phyloP scores from a whole-genome alignment of 1,140 invertebrate species.

The Harpegnathos saltator region DNA sequence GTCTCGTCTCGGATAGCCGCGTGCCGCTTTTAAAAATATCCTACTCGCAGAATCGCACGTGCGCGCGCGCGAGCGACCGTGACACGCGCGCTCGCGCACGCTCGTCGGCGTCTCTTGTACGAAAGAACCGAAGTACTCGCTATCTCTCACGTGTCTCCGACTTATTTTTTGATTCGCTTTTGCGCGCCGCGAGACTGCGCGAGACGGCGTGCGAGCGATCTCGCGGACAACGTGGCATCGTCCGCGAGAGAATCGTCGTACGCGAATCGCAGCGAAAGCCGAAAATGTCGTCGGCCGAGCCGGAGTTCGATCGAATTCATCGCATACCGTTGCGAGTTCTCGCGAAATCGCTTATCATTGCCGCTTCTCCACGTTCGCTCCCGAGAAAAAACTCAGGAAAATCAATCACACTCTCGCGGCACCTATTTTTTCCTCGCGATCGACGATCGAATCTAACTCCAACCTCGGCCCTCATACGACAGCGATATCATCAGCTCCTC shows the following conservation, averaged over 20 bases:
- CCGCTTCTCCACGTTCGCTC: no score
- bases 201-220: slow-evolving; percentile 17
- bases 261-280: no score
- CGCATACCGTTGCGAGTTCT: no score
- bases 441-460: not conserved
- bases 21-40: not conserved
- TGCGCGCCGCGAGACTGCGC: slow-evolving; percentile 39
- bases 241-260: no score
- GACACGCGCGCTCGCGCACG: no score
- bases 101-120: not conserved
- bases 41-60: not conserved
- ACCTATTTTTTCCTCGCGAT: not conserved
- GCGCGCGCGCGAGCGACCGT: no score
- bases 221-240: not conserved
- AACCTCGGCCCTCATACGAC: not conserved
- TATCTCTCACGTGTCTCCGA: slow-evolving; percentile 65
- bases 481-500: not conserved
- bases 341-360: not conserved
- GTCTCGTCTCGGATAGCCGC: slow-evolving; percentile 1
- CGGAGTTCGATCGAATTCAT: no score
- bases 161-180: slow-evolving; percentile 74
- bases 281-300: no score
- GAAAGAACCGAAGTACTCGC: slow-evolving; percentile 59
- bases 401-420: no score
- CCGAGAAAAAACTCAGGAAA: no score